Base-by-base conservation (phyloP, 37 sponge, comb jelly and placozoan species). In the Chondrilla cf. caribensis region DNA sequence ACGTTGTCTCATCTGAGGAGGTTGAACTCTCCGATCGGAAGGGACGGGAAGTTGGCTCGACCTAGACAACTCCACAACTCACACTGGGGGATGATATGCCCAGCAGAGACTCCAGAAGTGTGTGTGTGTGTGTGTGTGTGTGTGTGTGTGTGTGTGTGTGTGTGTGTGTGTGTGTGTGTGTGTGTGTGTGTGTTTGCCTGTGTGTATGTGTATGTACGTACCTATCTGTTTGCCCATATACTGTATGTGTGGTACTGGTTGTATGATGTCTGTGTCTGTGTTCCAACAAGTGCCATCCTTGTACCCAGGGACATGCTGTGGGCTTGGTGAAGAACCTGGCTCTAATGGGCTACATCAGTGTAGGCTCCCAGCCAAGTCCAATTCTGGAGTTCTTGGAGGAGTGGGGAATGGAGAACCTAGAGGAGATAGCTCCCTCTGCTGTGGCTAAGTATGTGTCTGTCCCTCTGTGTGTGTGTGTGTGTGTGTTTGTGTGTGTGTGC, bases 11-110 rank as follows among this genome's bases (percentile, higher is more conserved):
- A 99, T 77, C 78, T 99, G 60, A 81, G 99, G 22, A 85, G 99
- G 19, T 85, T 99, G 29, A 99, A 99, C 88, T 99, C 99, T 59
- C 99, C 99, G 22, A 99, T 99, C 70, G 99, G 99, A 0, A 82
- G 99, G 2, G 99, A 99, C 60, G 99, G 99, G 33, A 99, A 99
- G 82, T 84, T 99, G 83, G 99, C 99, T 38, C 57, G 92, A 9
- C 99, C 99, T 57, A 82, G 99, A 22, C 99, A 99, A 87, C 90
- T 99, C 39, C 99, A 99, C 88, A 99, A 99, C 87, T 94, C 93
- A 42, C 97, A 93, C 88, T 99, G 99, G 99, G 99, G 99, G 26
- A 99, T 99, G 99, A 99, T 99, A 54, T 99, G 99, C 77, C 99
- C 99, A 7, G 99, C 99, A 14, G 99, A 99, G 77, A 99, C 99